Evolutionary conservation across 2,888 invertebrate genomes (phyloP).

Genomic region (Busseola fusca): DNA sequence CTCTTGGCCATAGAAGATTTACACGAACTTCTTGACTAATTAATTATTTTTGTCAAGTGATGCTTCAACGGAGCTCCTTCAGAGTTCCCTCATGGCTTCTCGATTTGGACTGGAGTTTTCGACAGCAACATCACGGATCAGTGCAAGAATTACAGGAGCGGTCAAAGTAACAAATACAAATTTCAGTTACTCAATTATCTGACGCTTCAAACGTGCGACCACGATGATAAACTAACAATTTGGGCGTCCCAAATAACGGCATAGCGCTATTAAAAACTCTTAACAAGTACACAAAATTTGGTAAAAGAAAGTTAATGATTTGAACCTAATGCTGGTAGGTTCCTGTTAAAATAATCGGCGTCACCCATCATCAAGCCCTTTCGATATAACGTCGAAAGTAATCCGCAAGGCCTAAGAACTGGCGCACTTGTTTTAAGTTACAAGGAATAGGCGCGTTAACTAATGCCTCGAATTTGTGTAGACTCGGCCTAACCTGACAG

Average conservation of each 20-base stretch:
- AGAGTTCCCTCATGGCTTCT: constrained; percentile 11
- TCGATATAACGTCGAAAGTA: constrained; percentile 30
- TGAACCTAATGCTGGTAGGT: too few relatives aligned
- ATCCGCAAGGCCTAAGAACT: constrained; percentile 21
- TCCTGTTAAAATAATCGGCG: too few relatives aligned
- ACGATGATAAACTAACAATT: not conserved
- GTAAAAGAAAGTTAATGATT: constrained; percentile 28
- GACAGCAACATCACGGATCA: constrained; percentile 8
- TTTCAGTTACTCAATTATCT: not conserved
- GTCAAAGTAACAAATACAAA: constrained; percentile 7
- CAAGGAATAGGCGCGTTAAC: too few relatives aligned
- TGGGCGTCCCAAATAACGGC: constrained; percentile 45
- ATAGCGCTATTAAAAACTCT: constrained; percentile 29
- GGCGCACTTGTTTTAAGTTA: too few relatives aligned
- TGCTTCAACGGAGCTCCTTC: constrained; percentile 1
- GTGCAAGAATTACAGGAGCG: constrained; percentile 22
- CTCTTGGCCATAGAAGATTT: too few relatives aligned
- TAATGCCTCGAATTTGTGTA: too few relatives aligned
- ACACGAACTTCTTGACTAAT: not conserved
- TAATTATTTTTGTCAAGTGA: not conserved
- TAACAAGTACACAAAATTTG: constrained; percentile 50
- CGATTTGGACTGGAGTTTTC: constrained; percentile 1
- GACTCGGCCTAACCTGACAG: too few relatives aligned
- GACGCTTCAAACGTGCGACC: constrained; percentile 41
- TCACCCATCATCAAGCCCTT: constrained; percentile 33